These are phyloP conservation scores for Danio jaintianensis DNA, from an alignment of 2,797 vertebrate species.

Conservation along the genomic window DNA sequence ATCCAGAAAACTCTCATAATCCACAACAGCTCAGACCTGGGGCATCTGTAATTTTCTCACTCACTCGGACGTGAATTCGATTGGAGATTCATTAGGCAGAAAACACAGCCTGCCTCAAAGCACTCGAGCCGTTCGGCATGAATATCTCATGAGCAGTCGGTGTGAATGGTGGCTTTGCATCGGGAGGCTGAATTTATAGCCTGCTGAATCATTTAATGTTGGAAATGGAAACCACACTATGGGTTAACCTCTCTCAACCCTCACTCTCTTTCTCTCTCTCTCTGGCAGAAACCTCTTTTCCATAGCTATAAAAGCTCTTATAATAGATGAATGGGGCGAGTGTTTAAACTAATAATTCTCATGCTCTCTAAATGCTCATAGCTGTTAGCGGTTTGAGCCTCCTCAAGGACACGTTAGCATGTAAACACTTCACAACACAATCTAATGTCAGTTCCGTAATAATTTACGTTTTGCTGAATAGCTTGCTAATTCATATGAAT, in stretches of 20 bases:
- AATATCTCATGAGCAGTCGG: constrained; percentile 56
- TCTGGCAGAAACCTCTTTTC: constrained; percentile 10
- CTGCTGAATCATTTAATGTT: background rate
- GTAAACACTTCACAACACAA: background rate
- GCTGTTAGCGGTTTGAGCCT: constrained; percentile 52
- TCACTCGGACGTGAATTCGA: constrained; percentile 31
- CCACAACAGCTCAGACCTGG: background rate
- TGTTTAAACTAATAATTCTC: constrained; percentile 70
- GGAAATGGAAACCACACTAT: background rate
- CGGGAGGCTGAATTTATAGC: constrained; percentile 47
- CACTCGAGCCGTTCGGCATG: constrained; percentile 42
- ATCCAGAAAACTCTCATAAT: background rate
- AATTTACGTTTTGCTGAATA: background rate
- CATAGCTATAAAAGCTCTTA: constrained; percentile 58
- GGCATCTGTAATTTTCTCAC: constrained; percentile 15
- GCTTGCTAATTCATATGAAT: background rate
- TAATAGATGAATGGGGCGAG: constrained; percentile 64
- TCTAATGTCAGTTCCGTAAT: background rate
- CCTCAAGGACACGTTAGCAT: background rate
- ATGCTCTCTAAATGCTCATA: constrained; percentile 67
- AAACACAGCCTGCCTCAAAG: constrained; percentile 37
- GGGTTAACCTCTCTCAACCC: constrained; percentile 9
- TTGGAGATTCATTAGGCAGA: constrained; percentile 41
- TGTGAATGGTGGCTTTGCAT: constrained; percentile 45
- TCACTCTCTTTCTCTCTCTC: background rate